These are phyloP conservation scores for Callinectes sapidus DNA, from an alignment of 2,888 invertebrate species.

Conservation along the genomic window DNA sequence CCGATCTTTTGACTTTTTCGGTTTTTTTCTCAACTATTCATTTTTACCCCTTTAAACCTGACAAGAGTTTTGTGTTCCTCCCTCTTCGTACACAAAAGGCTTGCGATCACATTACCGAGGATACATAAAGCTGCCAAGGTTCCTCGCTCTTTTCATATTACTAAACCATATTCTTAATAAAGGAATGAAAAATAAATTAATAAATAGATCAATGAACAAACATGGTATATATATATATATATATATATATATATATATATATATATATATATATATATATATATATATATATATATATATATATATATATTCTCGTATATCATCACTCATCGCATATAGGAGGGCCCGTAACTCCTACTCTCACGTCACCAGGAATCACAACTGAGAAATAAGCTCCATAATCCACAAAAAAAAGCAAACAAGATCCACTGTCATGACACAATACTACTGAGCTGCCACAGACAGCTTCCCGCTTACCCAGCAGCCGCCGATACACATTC, in stretches of 20 bases:
- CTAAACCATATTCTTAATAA: background rate
- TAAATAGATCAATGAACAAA: background rate
- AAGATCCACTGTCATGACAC: background rate
- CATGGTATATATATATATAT: background rate
- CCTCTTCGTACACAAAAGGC: background rate
- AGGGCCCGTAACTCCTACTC: background rate
- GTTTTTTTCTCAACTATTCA: background rate
- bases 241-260: conserved; percentile 21
- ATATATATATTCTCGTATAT: conserved; percentile 24
- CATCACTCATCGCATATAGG: background rate
- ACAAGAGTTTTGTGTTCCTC: background rate
- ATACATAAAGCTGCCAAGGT: background rate
- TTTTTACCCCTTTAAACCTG: background rate
- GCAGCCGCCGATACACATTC: background rate
- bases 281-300: conserved; percentile 38
- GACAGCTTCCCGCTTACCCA: background rate
- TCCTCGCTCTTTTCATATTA: background rate
- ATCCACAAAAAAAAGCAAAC: background rate
- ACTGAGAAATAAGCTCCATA: background rate
- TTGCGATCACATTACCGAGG: background rate
- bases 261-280: conserved; percentile 15
- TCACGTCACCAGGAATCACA: background rate
- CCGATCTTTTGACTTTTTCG: background rate
- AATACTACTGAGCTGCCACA: background rate
- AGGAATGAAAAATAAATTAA: background rate